Percentiles rank a stretch among this genome's conserved stretches.
Conservation (phyloP, 2,113 vertebrate species). For the Paraplagusia blochii region DNA sequence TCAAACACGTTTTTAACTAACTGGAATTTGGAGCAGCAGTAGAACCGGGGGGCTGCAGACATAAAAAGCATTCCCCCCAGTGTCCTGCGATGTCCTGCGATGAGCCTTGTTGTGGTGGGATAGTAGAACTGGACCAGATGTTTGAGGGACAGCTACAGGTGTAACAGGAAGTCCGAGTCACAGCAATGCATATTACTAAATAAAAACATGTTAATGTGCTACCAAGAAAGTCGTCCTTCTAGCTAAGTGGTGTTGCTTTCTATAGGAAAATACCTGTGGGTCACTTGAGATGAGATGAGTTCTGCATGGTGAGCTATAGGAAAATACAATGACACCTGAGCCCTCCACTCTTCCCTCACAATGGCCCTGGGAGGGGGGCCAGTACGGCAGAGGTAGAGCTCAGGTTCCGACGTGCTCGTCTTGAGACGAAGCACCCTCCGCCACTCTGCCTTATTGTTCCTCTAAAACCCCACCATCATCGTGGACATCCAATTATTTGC, state of each 20-base stretch:
- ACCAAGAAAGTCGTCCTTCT: constrained; percentile 6
- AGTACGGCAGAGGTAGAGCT: constrained; percentile 32
- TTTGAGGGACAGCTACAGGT: constrained; percentile 55
- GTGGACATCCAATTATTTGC: constrained; percentile 59
- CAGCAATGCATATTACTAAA: constrained; percentile 1
- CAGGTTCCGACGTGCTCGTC: constrained; percentile 49
- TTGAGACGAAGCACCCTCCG: constrained; percentile 49
- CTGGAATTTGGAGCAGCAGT: background rate
- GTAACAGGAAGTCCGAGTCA: constrained; percentile 17
- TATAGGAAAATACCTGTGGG: constrained; percentile 59
- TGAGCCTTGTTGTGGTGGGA: too few species aligned
- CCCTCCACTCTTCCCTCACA: constrained; percentile 55
- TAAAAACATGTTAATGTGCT: background rate
- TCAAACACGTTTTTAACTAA: too few species aligned
- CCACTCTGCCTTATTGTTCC: constrained; percentile 38
- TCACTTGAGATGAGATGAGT: constrained; percentile 60
- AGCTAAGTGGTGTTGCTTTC: constrained; percentile 39
- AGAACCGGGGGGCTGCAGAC: too few species aligned
- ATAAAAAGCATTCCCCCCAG: too few species aligned
- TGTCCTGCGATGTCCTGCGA: too few species aligned
- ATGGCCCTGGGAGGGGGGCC: constrained; percentile 61
- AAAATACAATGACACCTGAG: constrained; percentile 70
- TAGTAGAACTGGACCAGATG: constrained; percentile 28
- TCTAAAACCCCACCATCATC: constrained; percentile 42
- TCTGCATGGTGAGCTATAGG: constrained; percentile 55